Percentiles rank a stretch among this genome's conserved stretches.
Conservation (phyloP, 2,797 vertebrate species). For the Clarias platycephalus region DNA sequence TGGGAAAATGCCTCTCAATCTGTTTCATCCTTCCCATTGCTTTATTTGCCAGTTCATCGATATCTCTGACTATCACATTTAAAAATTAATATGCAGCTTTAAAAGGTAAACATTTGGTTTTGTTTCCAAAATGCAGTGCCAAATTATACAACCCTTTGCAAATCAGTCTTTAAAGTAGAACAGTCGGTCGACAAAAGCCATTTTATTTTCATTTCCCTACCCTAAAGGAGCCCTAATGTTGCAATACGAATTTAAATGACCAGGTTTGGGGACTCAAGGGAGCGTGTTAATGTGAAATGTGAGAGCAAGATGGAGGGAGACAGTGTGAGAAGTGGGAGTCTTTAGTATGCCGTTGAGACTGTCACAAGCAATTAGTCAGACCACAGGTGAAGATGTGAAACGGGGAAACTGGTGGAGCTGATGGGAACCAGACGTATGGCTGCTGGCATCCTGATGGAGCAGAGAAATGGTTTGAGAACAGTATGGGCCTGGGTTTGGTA, state of each 20-base stretch:
- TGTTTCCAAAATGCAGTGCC: slow-evolving; percentile 28
- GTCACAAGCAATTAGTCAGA: slow-evolving; percentile 47
- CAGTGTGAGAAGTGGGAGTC: slow-evolving; percentile 17
- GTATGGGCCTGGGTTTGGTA: background rate
- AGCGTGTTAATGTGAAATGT: background rate
- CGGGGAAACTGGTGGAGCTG: slow-evolving; percentile 3
- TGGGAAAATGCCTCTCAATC: slow-evolving; percentile 60
- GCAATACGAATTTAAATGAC: slow-evolving; percentile 63
- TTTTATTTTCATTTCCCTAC: slow-evolving; percentile 58
- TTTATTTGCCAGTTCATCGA: slow-evolving; percentile 61
- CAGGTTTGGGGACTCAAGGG: slow-evolving; percentile 44
- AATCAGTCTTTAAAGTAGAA: slow-evolving; percentile 49
- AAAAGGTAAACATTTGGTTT: slow-evolving; percentile 38
- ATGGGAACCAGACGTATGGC: slow-evolving; percentile 25
- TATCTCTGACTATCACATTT: slow-evolving; percentile 55
- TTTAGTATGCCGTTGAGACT: slow-evolving; percentile 39
- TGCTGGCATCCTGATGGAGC: slow-evolving; percentile 18
- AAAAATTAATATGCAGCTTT: slow-evolving; percentile 27
- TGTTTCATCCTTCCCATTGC: slow-evolving; percentile 58
- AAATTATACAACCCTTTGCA: slow-evolving; percentile 8
- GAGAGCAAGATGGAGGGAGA: background rate
- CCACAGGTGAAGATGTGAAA: slow-evolving; percentile 25
- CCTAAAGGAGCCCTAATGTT: slow-evolving; percentile 54
- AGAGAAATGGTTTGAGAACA: slow-evolving; percentile 11
- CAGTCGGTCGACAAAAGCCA: slow-evolving; percentile 42